Evolutionary conservation across 2,113 vertebrate genomes (phyloP).

Genomic region (Nibea albiflora): DNA sequence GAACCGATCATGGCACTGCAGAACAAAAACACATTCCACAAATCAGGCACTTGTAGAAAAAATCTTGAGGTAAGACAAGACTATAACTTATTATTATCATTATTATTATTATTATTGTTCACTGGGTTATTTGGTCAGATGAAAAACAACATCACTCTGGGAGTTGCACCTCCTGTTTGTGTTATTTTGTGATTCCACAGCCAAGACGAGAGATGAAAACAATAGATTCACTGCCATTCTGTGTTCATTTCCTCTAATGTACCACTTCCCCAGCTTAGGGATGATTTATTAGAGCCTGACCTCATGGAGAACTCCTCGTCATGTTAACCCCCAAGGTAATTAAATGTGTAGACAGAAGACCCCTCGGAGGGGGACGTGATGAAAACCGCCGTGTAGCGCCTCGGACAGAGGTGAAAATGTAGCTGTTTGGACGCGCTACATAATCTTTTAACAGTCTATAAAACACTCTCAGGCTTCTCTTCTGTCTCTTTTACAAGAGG

Average conservation of each 20-base stretch:
- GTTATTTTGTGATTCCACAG: slow-evolving; percentile 11
- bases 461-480: neutral
- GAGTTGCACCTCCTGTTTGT: slow-evolving; percentile 16
- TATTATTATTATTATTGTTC: slow-evolving; percentile 15
- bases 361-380: neutral
- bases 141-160: slow-evolving; percentile 35
- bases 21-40: slow-evolving; percentile 75
- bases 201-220: slow-evolving; percentile 32
- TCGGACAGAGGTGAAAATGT: neutral
- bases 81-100: slow-evolving; percentile 42
- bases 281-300: slow-evolving; percentile 55
- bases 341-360: slow-evolving; percentile 16
- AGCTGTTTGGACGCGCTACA: neutral
- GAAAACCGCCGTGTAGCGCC: slow-evolving; percentile 29
- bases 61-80: slow-evolving; percentile 78
- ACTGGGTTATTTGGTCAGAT: slow-evolving; percentile 48
- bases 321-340: slow-evolving; percentile 37
- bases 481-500: neutral
- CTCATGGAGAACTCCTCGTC: slow-evolving; percentile 41
- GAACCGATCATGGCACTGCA: slow-evolving; percentile 68
- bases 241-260: slow-evolving; percentile 49
- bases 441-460: slow-evolving; percentile 5
- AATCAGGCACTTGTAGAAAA: slow-evolving; percentile 83
- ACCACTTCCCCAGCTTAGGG: slow-evolving; percentile 41
- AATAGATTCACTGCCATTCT: slow-evolving; percentile 29